Evolutionary conservation across 2,113 vertebrate genomes (phyloP), one percentile per base, ranked within the genome.

Genomic region (Nyctibius bracteatus): DNA sequence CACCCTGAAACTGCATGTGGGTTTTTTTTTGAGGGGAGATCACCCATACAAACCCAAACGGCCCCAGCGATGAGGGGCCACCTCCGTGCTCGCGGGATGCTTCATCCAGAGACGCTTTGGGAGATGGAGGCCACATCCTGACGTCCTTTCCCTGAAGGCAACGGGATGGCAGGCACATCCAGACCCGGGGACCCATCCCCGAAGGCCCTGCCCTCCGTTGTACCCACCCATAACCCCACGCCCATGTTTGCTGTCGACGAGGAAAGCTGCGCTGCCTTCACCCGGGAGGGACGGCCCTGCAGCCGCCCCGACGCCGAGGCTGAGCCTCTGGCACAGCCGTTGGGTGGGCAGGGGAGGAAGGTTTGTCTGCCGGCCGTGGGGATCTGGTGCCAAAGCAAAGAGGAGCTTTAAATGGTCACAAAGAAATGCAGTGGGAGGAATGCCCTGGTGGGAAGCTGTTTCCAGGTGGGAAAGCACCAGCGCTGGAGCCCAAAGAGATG

Each of bases 301-400:
- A 27, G 8, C 23, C 25, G 2, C 31, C 73, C 57, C 5, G 1
- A 1, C 0, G 1, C 72, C 1, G 1, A 30, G 44, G 46, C 4
- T 28, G 78, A 39, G 8, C 10, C 10, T 68, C 25, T 0, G 1
- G n/a, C 15, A 5, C 0, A 1, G 43, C 9, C 2, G 0, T 5
- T 24, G 0, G 9, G 21, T 37, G 14, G 24, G 47, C 43, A 30
- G 30, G 18, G 57, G 14, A 27, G 9, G 20, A 1, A 1, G 30
- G 23, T 12, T 57, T 5, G 11, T 22, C 54, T 23, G 54, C 41
- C 84, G 8, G 54, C 2, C 0, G 1, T 5, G 33, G 81, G 46
- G 63, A 22, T 70, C 66, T 39, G 77, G 6, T 65, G 44, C 8
- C 9, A 65, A 54, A 77, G 35, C 12, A 24, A 70, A 54, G 41